phyloP scores from a whole-genome alignment of 2,888 invertebrate genomes.

The Chesias legatella region DNA sequence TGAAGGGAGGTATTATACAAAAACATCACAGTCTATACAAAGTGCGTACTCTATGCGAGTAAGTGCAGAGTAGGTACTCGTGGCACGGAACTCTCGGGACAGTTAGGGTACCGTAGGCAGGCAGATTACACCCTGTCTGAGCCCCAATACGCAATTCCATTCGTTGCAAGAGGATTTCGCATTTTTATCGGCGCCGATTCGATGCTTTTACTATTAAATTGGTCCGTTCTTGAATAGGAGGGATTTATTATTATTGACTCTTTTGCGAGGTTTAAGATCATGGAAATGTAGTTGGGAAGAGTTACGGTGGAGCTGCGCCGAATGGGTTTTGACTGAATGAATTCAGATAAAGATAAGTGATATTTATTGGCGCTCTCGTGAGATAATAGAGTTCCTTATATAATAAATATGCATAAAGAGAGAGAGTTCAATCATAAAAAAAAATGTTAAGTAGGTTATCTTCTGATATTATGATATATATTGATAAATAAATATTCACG shows the following conservation, averaged over 20 bases:
- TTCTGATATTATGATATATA: no score
- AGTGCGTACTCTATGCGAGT: slow-evolving; percentile 46
- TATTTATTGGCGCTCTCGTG: no score
- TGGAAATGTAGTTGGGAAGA: slow-evolving; percentile 20
- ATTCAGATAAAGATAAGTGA: background rate
- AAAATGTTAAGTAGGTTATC: no score
- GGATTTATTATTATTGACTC: slow-evolving; percentile 27
- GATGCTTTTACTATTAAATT: slow-evolving; percentile 57
- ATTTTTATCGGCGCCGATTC: slow-evolving; percentile 68
- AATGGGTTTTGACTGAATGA: slow-evolving; percentile 4
- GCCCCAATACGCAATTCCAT: slow-evolving; percentile 76
- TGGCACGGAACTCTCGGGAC: slow-evolving; percentile 60
- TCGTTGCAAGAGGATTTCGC: slow-evolving; percentile 68
- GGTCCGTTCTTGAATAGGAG: slow-evolving; percentile 38
- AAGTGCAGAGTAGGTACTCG: slow-evolving; percentile 55
- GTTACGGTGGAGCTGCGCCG: slow-evolving; percentile 10
- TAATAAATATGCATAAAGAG: no score
- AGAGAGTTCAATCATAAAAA: no score
- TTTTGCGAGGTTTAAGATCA: slow-evolving; percentile 20
- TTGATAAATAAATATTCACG: no score
- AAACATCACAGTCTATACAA: slow-evolving; percentile 1
- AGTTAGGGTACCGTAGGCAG: slow-evolving; percentile 72
- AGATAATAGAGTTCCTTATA: no score
- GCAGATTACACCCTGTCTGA: slow-evolving; percentile 78
- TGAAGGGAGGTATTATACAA: no score